Evolutionary conservation across 2,888 invertebrate species (phyloP).

Genomic region (Ryuthela nishihirai): DNA sequence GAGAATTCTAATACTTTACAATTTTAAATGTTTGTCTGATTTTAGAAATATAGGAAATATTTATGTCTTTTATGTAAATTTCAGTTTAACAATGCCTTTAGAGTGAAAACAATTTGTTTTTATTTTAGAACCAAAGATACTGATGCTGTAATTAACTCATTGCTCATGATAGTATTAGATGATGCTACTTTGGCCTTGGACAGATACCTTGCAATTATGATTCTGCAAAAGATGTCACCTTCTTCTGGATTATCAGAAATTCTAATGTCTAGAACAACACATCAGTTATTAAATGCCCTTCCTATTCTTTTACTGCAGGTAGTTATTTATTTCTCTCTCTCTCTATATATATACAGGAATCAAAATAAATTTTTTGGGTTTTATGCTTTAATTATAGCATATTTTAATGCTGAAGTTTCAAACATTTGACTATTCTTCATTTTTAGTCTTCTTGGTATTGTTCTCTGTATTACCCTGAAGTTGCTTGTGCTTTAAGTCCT

Average conservation of each 20-base stretch:
- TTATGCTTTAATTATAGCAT: too few species aligned
- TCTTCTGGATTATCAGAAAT: constrained; percentile 13
- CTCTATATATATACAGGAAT: too few species aligned
- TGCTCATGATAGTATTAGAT: constrained; percentile 16
- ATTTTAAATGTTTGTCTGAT: too few species aligned
- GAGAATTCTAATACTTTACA: too few species aligned
- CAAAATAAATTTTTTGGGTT: too few species aligned
- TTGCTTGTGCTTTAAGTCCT: not conserved
- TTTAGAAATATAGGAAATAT: too few species aligned
- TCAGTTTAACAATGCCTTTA: not conserved
- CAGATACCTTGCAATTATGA: constrained; percentile 12
- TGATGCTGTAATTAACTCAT: constrained; percentile 16
- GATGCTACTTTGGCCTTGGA: constrained; percentile 3
- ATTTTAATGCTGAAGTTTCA: not conserved
- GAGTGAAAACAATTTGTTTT: not conserved
- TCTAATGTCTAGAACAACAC: constrained; percentile 5
- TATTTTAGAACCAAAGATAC: constrained; percentile 20
- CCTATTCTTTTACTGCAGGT: constrained; percentile 23
- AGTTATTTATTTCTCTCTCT: not conserved
- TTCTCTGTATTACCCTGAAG: not conserved
- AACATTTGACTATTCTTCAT: not conserved
- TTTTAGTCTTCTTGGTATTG: not conserved
- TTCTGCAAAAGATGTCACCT: constrained; percentile 25
- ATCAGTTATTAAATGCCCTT: constrained; percentile 12
- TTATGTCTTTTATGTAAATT: too few species aligned